Conservation (phyloP, 30 jellyfish, hydroid and myxozoan species). For the Pelagia noctiluca region DNA sequence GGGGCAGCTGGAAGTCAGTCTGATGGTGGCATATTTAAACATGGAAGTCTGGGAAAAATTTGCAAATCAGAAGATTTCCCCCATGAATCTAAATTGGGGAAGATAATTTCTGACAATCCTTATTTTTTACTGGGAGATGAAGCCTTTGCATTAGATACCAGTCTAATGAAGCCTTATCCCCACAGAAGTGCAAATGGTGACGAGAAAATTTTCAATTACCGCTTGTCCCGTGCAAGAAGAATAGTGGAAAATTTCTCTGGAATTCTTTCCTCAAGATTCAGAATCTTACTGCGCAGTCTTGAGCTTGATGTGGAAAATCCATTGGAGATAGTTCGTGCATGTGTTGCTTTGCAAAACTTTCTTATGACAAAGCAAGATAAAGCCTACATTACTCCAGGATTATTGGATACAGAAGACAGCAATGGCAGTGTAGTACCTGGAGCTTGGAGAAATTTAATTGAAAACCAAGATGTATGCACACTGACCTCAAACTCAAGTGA, state of each 20-base stretch:
- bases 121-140: conserved; percentile 23
- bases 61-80: neutral
- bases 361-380: too few relatives aligned
- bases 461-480: too few relatives aligned
- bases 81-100: conserved; percentile 18
- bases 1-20: conserved; percentile 67
- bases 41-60: conserved; percentile 9
- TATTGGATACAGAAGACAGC: too few relatives aligned
- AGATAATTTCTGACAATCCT: conserved; percentile 7
- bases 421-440: conserved; percentile 31
- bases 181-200: conserved; percentile 41
- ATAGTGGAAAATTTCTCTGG: conserved; percentile 8
- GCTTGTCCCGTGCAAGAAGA: too few relatives aligned
- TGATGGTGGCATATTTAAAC: conserved; percentile 40
- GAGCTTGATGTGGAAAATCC: too few relatives aligned
- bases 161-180: conserved; percentile 33
- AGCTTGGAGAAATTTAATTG: too few relatives aligned
- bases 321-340: too few relatives aligned
- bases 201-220: conserved; percentile 4
- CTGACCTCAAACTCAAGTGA: too few relatives aligned
- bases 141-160: conserved; percentile 38
- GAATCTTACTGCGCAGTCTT: neutral
- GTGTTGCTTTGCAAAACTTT: too few relatives aligned
- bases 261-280: neutral
- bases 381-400: too few relatives aligned